Evolutionary conservation across 1,140 invertebrate genomes (phyloP).

Genomic region (Drosophila pallidifrons): DNA sequence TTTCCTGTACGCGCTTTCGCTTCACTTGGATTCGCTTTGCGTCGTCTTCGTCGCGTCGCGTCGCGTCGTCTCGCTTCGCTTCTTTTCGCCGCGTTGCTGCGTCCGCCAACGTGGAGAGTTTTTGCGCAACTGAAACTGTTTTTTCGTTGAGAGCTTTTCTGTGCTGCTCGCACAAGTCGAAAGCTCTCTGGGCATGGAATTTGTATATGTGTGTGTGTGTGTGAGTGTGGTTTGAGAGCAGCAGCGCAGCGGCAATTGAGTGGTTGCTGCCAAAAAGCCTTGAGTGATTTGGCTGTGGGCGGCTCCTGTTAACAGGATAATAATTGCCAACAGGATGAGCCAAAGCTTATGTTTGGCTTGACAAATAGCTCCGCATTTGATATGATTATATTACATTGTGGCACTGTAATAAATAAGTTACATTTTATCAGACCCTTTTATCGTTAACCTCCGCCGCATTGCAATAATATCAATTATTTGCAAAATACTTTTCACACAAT

Average conservation of each 20-base stretch:
- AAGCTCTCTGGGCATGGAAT: constrained; percentile 47
- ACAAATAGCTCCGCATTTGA: constrained; percentile 14
- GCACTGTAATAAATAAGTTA: constrained; percentile 6
- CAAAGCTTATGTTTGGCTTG: constrained; percentile 33
- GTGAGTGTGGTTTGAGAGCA: constrained; percentile 29
- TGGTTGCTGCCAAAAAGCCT: constrained; percentile 13
- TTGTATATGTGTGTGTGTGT: neutral
- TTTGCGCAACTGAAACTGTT: constrained; percentile 66
- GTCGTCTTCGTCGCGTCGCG: too few relatives aligned
- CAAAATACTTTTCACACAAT: neutral
- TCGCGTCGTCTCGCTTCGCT: neutral
- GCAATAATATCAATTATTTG: neutral
- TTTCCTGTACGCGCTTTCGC: constrained; percentile 23
- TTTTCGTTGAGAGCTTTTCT: constrained; percentile 56
- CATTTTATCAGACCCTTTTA: constrained; percentile 2
- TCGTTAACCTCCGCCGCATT: neutral
- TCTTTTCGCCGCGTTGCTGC: constrained; percentile 31
- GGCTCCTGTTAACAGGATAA: constrained; percentile 33
- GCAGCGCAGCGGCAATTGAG: constrained; percentile 31
- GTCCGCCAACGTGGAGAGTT: constrained; percentile 67
- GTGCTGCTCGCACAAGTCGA: constrained; percentile 13
- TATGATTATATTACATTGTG: constrained; percentile 7
- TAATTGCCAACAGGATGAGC: constrained; percentile 37
- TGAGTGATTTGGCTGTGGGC: constrained; percentile 35
- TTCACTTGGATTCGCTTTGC: constrained; percentile 17